Percentiles rank a stretch among this genome's conserved stretches.
These are phyloP conservation scores for Thinocorus orbignyianus DNA, from an alignment of 2,113 vertebrate genomes.

Conservation along the genomic window DNA sequence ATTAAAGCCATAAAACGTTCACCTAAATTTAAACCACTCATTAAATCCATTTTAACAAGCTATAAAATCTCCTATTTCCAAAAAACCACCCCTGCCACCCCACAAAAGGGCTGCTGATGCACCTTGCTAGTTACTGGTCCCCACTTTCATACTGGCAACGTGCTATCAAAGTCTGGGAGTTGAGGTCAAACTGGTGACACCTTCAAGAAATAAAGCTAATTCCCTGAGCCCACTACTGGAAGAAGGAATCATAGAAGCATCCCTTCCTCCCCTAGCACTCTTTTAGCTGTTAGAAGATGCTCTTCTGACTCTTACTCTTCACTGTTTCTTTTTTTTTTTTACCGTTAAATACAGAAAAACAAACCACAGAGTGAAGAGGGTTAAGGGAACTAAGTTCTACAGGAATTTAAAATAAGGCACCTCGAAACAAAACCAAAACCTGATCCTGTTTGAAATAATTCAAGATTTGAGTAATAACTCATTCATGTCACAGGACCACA, in stretches of 20 bases:
- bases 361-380: not conserved
- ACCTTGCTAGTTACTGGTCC: not conserved
- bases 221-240: not conserved
- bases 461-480: not conserved
- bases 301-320: not conserved
- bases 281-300: not conserved
- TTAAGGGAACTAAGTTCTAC: not conserved
- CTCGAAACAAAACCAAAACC: not conserved
- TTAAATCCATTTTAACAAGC: not conserved
- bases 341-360: not conserved
- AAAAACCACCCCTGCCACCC: not conserved
- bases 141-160: not conserved
- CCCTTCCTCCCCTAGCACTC: not conserved
- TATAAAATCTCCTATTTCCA: not conserved
- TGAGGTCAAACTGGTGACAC: not conserved
- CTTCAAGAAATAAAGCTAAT: not conserved
- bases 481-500: not conserved
- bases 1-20: not conserved
- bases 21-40: not conserved
- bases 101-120: not conserved
- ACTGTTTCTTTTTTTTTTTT: not conserved
- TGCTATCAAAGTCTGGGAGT: not conserved
- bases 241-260: not conserved
- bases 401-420: not conserved
- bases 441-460: not conserved